These are phyloP conservation scores for Pseudorasbora parva DNA, from an alignment of 2,113 vertebrate genomes.

Conservation along the genomic window DNA sequence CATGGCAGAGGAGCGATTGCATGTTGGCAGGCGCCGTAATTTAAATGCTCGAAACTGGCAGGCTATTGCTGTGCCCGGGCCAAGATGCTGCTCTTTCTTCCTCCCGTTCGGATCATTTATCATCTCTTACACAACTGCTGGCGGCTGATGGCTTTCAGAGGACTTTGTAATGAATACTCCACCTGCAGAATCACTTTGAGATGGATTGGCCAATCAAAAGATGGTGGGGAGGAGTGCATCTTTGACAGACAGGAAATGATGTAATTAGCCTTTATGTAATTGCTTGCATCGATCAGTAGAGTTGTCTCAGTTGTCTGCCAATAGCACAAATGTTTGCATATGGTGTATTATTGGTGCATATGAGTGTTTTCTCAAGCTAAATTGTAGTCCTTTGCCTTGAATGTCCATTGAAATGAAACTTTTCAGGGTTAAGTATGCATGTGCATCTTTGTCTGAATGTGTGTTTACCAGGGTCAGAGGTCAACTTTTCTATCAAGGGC, in stretches of 20 bases:
- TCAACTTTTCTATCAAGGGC: neutral
- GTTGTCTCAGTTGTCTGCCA: slow-evolving; percentile 33
- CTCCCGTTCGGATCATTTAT: slow-evolving; percentile 56
- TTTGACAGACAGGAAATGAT: slow-evolving; percentile 40
- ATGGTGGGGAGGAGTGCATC: neutral
- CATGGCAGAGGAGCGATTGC: slow-evolving; percentile 57
- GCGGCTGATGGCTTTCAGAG: slow-evolving; percentile 59
- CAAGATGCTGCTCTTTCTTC: slow-evolving; percentile 55
- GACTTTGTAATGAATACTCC: slow-evolving; percentile 59
- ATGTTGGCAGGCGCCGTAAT: slow-evolving; percentile 49
- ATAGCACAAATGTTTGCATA: neutral
- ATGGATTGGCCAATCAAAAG: slow-evolving; percentile 47
- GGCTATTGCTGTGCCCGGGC: slow-evolving; percentile 54
- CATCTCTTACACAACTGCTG: slow-evolving; percentile 59
- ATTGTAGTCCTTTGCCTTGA: neutral
- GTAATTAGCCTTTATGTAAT: slow-evolving; percentile 46
- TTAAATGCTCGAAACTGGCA: slow-evolving; percentile 56
- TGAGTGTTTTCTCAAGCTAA: slow-evolving; percentile 1
- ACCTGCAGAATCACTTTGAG: slow-evolving; percentile 57
- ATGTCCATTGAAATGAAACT: neutral
- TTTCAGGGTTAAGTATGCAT: neutral
- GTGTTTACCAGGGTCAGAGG: neutral
- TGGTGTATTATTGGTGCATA: slow-evolving; percentile 6
- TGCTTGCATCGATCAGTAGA: slow-evolving; percentile 42
- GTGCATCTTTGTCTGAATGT: neutral